A percentile compares a stretch with the other conserved stretches of the same genome.
phyloP scores from a whole-genome alignment of 2,797 vertebrate genomes.

The Typhlichthys eigenmanni region DNA sequence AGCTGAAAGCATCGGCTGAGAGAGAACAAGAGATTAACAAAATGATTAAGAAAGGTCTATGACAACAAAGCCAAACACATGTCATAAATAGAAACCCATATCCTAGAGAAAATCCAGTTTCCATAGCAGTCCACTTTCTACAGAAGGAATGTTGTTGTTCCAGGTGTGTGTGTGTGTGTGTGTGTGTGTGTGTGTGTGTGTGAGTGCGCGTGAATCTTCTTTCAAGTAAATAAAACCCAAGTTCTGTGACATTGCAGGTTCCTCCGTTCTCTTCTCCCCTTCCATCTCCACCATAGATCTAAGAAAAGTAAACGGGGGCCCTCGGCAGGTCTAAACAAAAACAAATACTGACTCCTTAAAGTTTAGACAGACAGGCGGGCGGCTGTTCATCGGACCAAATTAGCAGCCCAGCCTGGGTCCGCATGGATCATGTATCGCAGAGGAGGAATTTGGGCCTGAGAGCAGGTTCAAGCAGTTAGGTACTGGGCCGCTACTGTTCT shows the following conservation, averaged over 20 bases:
- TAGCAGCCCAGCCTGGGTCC: slow-evolving; percentile 54
- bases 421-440: slow-evolving; percentile 46
- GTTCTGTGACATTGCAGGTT: slow-evolving; percentile 12
- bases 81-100: no score
- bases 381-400: slow-evolving; percentile 42
- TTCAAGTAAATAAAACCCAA: not conserved
- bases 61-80: no score
- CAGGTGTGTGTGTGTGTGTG: slow-evolving; percentile 2
- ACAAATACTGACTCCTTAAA: slow-evolving; percentile 19
- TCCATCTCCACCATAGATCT: not conserved
- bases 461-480: slow-evolving; percentile 8
- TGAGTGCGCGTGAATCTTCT: not conserved
- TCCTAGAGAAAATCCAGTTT: no score
- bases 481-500: not conserved
- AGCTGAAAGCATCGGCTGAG: no score
- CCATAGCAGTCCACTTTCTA: no score
- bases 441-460: slow-evolving; percentile 44
- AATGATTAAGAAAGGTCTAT: no score
- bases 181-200: slow-evolving; percentile 3
- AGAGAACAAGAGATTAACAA: no score
- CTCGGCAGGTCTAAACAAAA: slow-evolving; percentile 26
- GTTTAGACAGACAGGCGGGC: slow-evolving; percentile 35
- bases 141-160: no score
- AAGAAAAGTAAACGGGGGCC: slow-evolving; percentile 14
- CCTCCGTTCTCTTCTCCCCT: not conserved